Evolutionary conservation across 2,113 vertebrate genomes (phyloP), one percentile per base, ranked within the genome.

Genomic region (Epinephelus fuscoguttatus): DNA sequence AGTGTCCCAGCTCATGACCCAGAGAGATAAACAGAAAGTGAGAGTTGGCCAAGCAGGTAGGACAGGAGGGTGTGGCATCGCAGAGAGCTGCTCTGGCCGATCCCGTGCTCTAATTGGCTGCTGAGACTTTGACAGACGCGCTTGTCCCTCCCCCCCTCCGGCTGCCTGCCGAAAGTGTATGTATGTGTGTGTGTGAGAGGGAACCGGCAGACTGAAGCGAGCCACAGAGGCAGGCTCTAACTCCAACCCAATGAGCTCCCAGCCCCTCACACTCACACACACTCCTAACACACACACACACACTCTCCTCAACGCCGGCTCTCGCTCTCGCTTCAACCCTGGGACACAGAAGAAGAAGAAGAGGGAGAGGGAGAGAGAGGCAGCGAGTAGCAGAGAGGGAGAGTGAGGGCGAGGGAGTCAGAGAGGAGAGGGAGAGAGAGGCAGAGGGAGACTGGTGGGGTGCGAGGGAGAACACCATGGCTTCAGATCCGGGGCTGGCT

Each of bases 401-500:
- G 92, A 88, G 89, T 82, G 91, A 89, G 90, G 88, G 89, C 23
- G 64, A 70, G 82, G 70, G 85, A 86, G 92, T 81, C 53, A 91
- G 92, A 84, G 85, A 85, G 87, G 87, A 88, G 79, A 75, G 88
- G 57, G 84, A 68, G 91, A 89, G 91, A 80, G 84, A 87, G 87
- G 86, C 88, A 85, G 88, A 87, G 91, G 84, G 85, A 90, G 91
- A 87, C 91, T 87, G 91, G 91, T 85, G 84, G 87, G 82, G 90
- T 86, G 91, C 81, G 88, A 88, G 90, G 89, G 89, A 89, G 86
- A 90, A 77, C 93, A 94, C 90, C 91, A 96, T 96, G 95, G 94
- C 94, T 94, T 94, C 87, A 90, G 95, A 94, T 85, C 93, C 87
- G 57, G 94, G 94, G 88, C 90, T 96, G 87, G 77, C 92, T 71